These are phyloP conservation scores for Trogon surrucura DNA, from an alignment of 2,113 vertebrate species.

Conservation along the genomic window DNA sequence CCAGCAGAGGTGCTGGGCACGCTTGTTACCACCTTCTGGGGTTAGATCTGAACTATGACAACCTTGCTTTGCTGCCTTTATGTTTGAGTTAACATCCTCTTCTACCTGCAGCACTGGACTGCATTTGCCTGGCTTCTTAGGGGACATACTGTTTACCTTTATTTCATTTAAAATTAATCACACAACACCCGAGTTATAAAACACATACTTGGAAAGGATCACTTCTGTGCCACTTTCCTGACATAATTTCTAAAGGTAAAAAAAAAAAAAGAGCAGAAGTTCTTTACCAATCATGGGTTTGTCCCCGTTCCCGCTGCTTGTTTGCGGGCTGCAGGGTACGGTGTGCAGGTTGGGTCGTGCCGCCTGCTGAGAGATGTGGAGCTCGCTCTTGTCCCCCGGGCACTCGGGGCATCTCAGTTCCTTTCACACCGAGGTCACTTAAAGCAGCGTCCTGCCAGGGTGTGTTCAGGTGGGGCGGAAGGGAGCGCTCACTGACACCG, in stretches of 20 bases:
- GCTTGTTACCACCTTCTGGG: neutral
- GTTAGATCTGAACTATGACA: neutral
- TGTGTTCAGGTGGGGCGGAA: neutral
- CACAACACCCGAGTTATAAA: neutral
- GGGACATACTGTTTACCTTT: neutral
- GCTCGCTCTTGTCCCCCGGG: neutral
- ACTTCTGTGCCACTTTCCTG: neutral
- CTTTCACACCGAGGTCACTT: neutral
- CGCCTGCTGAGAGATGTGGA: fast-evolving
- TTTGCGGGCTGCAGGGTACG: neutral
- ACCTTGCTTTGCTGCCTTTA: neutral
- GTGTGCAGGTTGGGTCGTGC: neutral
- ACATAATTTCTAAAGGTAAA: neutral
- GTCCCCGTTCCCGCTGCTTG: neutral
- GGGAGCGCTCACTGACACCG: neutral
- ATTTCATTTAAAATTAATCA: neutral
- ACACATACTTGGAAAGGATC: neutral
- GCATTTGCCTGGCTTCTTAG: neutral
- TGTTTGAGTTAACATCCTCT: neutral
- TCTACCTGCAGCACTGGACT: neutral
- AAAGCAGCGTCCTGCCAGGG: no score
- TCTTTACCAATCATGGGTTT: neutral
- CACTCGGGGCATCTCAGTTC: fast-evolving
- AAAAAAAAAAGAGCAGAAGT: neutral
- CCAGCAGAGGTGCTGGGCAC: neutral